Evolutionary conservation across 1,140 invertebrate species (phyloP), one percentile per base, ranked within the genome.

Genomic region (Magallana ariakensis): DNA sequence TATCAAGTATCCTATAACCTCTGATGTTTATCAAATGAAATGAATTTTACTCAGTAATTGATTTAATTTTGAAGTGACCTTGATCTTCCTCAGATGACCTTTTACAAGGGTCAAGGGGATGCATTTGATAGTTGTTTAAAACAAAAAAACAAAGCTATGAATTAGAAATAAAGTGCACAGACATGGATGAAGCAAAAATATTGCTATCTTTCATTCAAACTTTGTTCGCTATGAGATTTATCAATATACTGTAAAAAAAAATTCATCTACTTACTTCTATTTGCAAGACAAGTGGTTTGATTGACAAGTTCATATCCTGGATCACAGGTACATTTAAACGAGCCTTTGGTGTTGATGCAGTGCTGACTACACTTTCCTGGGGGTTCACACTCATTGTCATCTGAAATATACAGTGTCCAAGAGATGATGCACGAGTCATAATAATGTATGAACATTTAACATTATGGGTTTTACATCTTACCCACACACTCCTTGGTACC

Each of bases 271-370:
- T 95, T 94, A 96, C 96, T 98, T 87, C 97, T 96, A 0, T 87
- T 56, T 55, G 98, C 98, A 94, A 99, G 99, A 95, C 99, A 99
- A 0, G 96, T 96, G 87, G 97, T 96, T 91, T 98, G 98, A 92
- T 99, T 96, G 0, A 95, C 94, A 84, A 97, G 96, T 8, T 94
- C 94, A 93, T 96, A 98, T 16, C 97, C 97, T 22, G 96, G 92
- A 26, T 96, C 96, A 93, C 98, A 99, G 60, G 95, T 93, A 93
- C 97, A 98, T 46, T 95, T 95, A 92, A 96, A 96, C 8, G 96
- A 91, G 16, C 95, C 95, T 33, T 96, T 95, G 83, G 97, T 96
- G 87, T 96, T 96, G 7, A 95, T 94, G 92, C 97, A 98, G 54
- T 95, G 93, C 0, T 99, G 99, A 0, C 98, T 99, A 92, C 99